phyloP scores from a whole-genome alignment of 2,888 invertebrate species.

The Orthosia gothica region DNA sequence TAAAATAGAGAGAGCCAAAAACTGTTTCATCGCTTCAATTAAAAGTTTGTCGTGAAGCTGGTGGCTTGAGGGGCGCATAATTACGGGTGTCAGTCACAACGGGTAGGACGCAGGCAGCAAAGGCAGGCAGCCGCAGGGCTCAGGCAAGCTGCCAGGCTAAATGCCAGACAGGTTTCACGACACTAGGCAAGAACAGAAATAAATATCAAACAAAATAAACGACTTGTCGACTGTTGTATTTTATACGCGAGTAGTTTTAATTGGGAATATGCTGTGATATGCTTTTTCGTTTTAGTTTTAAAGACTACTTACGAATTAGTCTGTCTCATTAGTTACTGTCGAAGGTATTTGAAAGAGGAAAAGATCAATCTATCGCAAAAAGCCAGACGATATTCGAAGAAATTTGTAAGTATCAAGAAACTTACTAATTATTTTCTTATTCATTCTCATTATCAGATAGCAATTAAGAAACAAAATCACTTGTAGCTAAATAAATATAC shows the following conservation, averaged over 20 bases:
- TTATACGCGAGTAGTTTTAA: constrained; percentile 3
- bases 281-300: constrained; percentile 3
- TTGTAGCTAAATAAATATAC: constrained; percentile 3
- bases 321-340: not conserved
- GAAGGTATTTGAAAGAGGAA: not conserved
- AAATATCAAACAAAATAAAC: constrained; percentile 31
- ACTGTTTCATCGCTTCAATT: constrained; percentile 81
- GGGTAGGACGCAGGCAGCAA: constrained; percentile 8
- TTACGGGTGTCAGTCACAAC: constrained; percentile 75
- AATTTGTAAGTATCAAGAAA: not conserved
- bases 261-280: constrained; percentile 18
- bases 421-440: not conserved
- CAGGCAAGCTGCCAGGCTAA: constrained; percentile 6
- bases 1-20: constrained; percentile 69
- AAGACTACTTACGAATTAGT: not conserved
- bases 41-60: constrained; percentile 75
- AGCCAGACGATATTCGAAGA: not conserved
- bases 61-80: constrained; percentile 66
- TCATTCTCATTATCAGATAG: not conserved
- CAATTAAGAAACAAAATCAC: constrained; percentile 20
- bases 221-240: constrained; percentile 10
- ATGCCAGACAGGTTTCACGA: constrained; percentile 32
- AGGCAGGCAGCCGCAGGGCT: constrained; percentile 31
- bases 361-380: not conserved
- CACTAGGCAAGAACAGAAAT: not conserved